Percentiles rank a stretch among this genome's conserved stretches.
Evolutionary conservation across 2,113 vertebrate genomes (phyloP).

Genomic region (Mellivora capensis): DNA sequence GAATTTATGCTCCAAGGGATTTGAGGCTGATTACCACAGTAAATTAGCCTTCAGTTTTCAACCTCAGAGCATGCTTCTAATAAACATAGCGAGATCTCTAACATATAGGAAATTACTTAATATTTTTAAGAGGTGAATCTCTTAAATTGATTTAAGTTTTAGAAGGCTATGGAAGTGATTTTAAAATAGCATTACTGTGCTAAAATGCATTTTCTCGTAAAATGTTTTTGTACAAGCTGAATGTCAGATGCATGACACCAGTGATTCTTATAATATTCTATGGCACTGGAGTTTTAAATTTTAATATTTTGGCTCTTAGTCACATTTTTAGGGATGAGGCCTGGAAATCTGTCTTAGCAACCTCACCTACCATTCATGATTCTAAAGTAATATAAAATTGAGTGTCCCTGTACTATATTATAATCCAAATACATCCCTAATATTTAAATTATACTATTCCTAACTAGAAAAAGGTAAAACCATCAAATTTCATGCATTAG

Average conservation of each 20-base stretch:
- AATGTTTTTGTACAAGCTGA: conserved; percentile 8
- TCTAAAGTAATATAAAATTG: conserved; percentile 11
- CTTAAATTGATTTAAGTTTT: conserved; percentile 35
- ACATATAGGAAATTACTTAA: neutral
- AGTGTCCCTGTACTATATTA: neutral
- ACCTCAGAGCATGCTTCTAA: neutral
- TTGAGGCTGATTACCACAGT: conserved; percentile 35
- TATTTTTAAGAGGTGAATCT: neutral
- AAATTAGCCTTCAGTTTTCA: conserved; percentile 34
- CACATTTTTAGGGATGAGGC: neutral
- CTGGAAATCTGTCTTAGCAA: neutral
- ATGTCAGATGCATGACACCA: neutral
- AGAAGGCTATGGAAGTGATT: neutral
- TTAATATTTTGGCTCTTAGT: conserved; percentile 13
- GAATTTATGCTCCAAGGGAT: neutral
- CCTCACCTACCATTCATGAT: neutral
- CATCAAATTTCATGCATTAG: neutral
- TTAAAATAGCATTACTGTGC: conserved; percentile 5
- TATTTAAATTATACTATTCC: conserved; percentile 15
- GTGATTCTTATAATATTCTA: neutral
- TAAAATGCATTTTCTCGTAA: conserved; percentile 6
- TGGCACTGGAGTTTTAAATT: neutral
- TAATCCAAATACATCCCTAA: neutral
- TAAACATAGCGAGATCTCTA: conserved; percentile 39
- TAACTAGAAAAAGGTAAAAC: conserved; percentile 3